Evolutionary conservation across 2,888 invertebrate species (phyloP).

Genomic region (Melanostoma mellinum): DNA sequence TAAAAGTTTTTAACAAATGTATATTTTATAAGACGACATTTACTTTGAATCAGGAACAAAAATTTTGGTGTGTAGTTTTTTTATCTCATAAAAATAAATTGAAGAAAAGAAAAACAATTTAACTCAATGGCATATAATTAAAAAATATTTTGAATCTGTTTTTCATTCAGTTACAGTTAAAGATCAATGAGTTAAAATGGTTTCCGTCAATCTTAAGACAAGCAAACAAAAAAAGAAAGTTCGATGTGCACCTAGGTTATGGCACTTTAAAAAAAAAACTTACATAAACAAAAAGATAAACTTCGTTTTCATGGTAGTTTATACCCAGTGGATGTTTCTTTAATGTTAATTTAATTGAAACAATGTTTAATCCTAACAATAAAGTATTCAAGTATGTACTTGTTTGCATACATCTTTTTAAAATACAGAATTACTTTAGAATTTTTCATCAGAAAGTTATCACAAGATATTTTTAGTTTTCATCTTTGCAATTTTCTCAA

Average conservation of each 20-base stretch:
- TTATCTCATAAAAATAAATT: not conserved
- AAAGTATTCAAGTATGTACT: not conserved
- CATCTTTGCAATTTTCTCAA: constrained; percentile 20
- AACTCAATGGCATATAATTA: not conserved
- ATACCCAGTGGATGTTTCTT: no score
- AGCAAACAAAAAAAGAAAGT: no score
- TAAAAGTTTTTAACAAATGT: not conserved
- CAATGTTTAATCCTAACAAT: not conserved
- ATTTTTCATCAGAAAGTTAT: constrained; percentile 38
- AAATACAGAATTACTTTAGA: not conserved
- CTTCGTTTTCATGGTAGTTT: no score
- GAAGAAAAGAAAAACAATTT: not conserved
- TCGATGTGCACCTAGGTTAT: no score
- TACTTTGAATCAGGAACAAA: constrained; percentile 12
- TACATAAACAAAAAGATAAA: no score
- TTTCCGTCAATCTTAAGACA: no score
- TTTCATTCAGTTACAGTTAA: no score
- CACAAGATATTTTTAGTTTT: constrained; percentile 54
- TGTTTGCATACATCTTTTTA: not conserved
- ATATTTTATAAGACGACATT: constrained; percentile 4
- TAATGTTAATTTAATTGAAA: no score
- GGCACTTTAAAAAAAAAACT: no score
- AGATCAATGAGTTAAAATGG: no score
- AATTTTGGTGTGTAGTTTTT: not conserved
- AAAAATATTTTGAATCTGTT: no score